These are phyloP conservation scores for Anguilla obscura DNA, from an alignment of 2,797 vertebrate genomes.

Conservation along the genomic window DNA sequence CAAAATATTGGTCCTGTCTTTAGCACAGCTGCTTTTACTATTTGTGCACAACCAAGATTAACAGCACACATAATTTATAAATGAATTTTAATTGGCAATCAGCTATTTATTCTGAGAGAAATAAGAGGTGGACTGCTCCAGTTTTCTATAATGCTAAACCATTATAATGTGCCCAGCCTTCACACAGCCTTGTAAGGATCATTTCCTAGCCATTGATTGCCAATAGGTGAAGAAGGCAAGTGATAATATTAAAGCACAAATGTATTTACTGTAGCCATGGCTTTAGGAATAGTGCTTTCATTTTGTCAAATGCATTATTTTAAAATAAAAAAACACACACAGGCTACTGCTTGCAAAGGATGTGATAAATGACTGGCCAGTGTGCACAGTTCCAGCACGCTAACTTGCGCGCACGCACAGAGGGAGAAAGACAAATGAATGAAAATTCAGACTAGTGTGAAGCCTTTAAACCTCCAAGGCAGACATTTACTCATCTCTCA, in stretches of 20 bases:
- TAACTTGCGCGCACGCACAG: background rate
- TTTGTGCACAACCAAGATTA: background rate
- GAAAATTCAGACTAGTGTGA: background rate
- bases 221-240: no score
- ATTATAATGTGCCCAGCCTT: background rate
- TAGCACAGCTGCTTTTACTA: background rate
- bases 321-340: background rate
- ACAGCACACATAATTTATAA: background rate
- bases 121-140: background rate
- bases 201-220: background rate
- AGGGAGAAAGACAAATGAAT: background rate
- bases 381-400: background rate
- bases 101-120: background rate
- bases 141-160: background rate
- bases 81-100: background rate
- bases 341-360: background rate
- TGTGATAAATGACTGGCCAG: background rate
- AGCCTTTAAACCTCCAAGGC: slow-evolving; percentile 10
- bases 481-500: background rate
- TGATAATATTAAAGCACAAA: background rate
- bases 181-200: background rate
- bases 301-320: background rate
- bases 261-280: background rate
- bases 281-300: background rate
- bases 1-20: background rate